A percentile compares a stretch with the other conserved stretches of the same genome.
Conservation (phyloP, 2,888 invertebrate genomes). For the Drosophila paranaensis region DNA sequence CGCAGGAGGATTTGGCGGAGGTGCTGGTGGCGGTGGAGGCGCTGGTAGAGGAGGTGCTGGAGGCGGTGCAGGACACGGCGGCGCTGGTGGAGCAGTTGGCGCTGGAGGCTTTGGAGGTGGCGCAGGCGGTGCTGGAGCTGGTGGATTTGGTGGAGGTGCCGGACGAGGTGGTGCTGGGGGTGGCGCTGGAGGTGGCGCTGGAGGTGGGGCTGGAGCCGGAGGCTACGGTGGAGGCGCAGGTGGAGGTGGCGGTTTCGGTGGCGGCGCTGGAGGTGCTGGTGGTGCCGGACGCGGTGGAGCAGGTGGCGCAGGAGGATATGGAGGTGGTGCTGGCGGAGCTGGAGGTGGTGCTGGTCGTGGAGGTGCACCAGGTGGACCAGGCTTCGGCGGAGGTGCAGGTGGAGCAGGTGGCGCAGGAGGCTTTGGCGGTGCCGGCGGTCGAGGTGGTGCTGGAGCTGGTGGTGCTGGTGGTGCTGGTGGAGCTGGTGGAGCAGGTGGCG, state of each 20-base stretch:
- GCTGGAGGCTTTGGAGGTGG: conserved; percentile 43
- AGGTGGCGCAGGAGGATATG: conserved; percentile 21
- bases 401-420: neutral
- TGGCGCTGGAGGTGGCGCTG: neutral
- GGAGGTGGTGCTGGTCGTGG: conserved; percentile 31
- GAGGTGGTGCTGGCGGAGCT: conserved; percentile 12
- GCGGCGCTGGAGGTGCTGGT: conserved; percentile 39
- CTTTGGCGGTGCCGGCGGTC: conserved; percentile 8
- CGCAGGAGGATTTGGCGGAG: conserved; percentile 68
- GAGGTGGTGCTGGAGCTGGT: conserved; percentile 16
- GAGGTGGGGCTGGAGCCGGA: conserved; percentile 4
- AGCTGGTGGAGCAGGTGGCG: conserved; percentile 16
- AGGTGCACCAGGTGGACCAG: conserved; percentile 25
- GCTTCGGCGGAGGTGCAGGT: conserved; percentile 16
- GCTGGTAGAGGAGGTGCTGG: conserved; percentile 78
- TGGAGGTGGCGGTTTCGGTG: conserved; percentile 82
- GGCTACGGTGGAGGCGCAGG: conserved; percentile 27
- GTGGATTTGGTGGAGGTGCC: conserved; percentile 19
- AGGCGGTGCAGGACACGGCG: conserved; percentile 2
- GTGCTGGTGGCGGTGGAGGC: conserved; percentile 64
- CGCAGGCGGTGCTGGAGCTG: conserved; percentile 33
- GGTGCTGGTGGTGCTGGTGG: conserved; percentile 30
- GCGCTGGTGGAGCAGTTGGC: conserved; percentile 26
- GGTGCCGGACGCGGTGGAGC: conserved; percentile 31
- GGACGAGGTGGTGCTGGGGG: conserved; percentile 34